These are phyloP conservation scores for Anolis apletophallus DNA, from an alignment of 2,797 vertebrate genomes.

Conservation along the genomic window DNA sequence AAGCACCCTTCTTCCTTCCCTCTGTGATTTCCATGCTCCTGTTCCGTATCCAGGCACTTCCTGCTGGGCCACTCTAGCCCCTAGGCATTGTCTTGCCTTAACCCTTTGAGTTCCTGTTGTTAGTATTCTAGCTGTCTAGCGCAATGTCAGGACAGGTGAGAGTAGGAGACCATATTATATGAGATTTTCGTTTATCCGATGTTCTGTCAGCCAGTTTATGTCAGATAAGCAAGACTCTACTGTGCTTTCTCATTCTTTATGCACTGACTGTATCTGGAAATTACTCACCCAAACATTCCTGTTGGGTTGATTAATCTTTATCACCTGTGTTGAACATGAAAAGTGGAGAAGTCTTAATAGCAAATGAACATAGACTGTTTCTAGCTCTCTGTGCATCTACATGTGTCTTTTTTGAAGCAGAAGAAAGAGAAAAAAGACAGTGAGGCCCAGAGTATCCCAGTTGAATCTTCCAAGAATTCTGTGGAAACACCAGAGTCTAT, in stretches of 20 bases:
- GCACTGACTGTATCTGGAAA: rapidly evolving
- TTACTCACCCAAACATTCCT: not conserved
- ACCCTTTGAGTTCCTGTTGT: too few relatives aligned
- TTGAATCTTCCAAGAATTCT: conserved; percentile 48
- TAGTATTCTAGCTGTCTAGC: too few relatives aligned
- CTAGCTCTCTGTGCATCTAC: not conserved
- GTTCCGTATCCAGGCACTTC: too few relatives aligned
- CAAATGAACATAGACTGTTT: not conserved
- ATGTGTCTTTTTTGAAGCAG: conserved; percentile 52
- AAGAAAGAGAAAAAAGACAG: conserved; percentile 65
- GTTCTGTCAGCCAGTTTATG: too few relatives aligned
- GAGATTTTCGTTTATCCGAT: too few relatives aligned
- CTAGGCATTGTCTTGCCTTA: too few relatives aligned
- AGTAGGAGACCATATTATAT: too few relatives aligned
- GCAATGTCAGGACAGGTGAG: too few relatives aligned
- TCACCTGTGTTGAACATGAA: not conserved
- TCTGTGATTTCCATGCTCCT: too few relatives aligned
- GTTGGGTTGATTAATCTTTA: not conserved
- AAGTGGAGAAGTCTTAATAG: conserved; percentile 32
- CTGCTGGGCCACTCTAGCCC: too few relatives aligned
- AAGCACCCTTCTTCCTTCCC: too few relatives aligned
- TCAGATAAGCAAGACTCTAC: too few relatives aligned
- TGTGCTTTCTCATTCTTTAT: not conserved
- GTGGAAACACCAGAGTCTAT: conserved; percentile 62
- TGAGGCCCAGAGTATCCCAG: conserved; percentile 40